phyloP scores from a whole-genome alignment of 1,140 invertebrate species.

The Pollicipes pollicipes region DNA sequence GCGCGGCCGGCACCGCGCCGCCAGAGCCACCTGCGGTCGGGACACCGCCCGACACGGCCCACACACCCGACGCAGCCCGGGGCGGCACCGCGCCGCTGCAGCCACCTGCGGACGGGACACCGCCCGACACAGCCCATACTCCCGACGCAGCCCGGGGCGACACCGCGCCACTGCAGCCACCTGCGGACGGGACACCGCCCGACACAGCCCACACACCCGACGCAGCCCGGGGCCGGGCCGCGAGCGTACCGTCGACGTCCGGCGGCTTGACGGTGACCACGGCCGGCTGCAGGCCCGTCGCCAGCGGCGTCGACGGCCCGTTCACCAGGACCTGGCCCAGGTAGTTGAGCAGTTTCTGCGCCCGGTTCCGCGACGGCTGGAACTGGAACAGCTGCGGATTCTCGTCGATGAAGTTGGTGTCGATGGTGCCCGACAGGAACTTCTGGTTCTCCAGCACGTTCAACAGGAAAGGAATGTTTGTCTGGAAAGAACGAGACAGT shows the following conservation, averaged over 20 bases:
- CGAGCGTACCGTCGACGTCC: background rate
- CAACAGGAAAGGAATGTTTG: slow-evolving; percentile 94
- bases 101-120: too few relatives aligned
- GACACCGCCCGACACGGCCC: too few relatives aligned
- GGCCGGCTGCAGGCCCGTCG: slow-evolving; percentile 70
- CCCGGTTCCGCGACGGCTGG: slow-evolving; percentile 70
- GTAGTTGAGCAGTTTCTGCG: slow-evolving; percentile 90
- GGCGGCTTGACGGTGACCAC: slow-evolving; percentile 38
- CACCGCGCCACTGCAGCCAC: too few relatives aligned
- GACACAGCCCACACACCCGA: too few relatives aligned
- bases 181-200: too few relatives aligned
- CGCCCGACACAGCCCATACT: too few relatives aligned
- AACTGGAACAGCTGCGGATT: slow-evolving; percentile 93
- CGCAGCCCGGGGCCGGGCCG: too few relatives aligned
- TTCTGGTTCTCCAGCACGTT: slow-evolving; percentile 95
- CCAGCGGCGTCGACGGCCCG: slow-evolving; percentile 83
- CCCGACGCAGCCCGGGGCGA: too few relatives aligned
- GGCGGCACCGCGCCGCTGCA: too few relatives aligned
- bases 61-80: too few relatives aligned
- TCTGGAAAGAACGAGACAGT: slow-evolving; percentile 34
- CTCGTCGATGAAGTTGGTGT: slow-evolving; percentile 98
- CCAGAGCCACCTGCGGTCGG: too few relatives aligned
- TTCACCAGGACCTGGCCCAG: slow-evolving; percentile 87
- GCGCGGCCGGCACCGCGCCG: too few relatives aligned
- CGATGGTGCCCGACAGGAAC: slow-evolving; percentile 82